Evolutionary conservation across 2,888 invertebrate genomes (phyloP).

Genomic region (Drosophila mercatorum): DNA sequence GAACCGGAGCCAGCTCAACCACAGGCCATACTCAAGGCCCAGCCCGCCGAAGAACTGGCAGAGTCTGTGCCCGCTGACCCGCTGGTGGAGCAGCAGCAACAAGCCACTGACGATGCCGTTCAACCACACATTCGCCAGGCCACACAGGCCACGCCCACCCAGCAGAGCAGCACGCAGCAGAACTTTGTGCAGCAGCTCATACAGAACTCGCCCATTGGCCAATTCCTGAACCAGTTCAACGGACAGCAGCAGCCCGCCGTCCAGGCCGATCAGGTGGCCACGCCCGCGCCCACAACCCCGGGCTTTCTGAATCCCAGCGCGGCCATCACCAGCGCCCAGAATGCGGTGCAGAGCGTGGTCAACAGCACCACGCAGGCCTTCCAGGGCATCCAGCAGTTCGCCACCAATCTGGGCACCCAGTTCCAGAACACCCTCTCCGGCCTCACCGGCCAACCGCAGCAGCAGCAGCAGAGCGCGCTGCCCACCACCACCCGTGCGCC

Average conservation of each 20-base stretch:
- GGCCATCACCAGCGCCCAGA: constrained; percentile 74
- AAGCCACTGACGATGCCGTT: constrained; percentile 19
- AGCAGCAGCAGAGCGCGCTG: constrained; percentile 58
- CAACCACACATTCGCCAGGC: constrained; percentile 71
- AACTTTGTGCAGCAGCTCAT: constrained; percentile 82
- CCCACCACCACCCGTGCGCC: constrained; percentile 79
- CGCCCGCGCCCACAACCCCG: constrained; percentile 72
- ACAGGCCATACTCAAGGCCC: constrained; percentile 32
- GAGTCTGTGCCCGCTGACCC: constrained; percentile 11
- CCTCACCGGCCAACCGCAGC: constrained; percentile 56
- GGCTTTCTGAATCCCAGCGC: constrained; percentile 73
- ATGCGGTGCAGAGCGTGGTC: constrained; percentile 70
- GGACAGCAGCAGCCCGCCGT: constrained; percentile 43
- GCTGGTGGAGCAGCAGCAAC: background rate
- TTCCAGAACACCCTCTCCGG: constrained; percentile 80
- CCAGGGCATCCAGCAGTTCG: constrained; percentile 80
- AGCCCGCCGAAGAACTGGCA: background rate
- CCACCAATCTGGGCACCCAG: constrained; percentile 75
- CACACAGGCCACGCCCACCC: constrained; percentile 78
- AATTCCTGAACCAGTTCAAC: constrained; percentile 77
- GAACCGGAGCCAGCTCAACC: background rate
- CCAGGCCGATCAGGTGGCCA: constrained; percentile 53
- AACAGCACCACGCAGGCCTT: constrained; percentile 79
- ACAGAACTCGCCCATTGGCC: constrained; percentile 81
- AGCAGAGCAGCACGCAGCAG: constrained; percentile 67